Conservation (phyloP, 2,888 invertebrate species). For the Nemotelus pantherinus region DNA sequence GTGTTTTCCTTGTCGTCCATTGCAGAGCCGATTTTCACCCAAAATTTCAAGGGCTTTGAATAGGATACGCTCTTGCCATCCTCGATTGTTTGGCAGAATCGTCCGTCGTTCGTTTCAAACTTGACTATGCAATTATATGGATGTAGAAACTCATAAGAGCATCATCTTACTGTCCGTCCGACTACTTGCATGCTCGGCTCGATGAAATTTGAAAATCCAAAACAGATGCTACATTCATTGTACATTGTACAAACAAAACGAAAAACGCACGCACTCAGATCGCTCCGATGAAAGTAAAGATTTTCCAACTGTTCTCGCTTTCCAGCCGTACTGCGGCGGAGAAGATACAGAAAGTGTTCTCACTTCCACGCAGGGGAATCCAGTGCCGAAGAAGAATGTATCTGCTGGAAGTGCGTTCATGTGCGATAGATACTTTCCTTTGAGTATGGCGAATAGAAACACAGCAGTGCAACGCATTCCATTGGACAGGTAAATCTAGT, state of each 20-base stretch:
- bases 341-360: slow-evolving; percentile 28
- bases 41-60: not conserved
- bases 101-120: not conserved
- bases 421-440: not conserved
- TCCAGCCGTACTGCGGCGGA: not conserved
- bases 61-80: not conserved
- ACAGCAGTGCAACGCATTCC: not conserved
- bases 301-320: slow-evolving; percentile 34
- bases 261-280: not conserved
- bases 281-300: not conserved
- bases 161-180: not conserved
- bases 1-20: slow-evolving; percentile 25
- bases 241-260: not conserved
- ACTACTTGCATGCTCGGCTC: not conserved
- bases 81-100: too few relatives aligned
- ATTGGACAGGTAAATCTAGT: slow-evolving; percentile 11
- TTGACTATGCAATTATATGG: not conserved
- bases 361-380: slow-evolving; percentile 3
- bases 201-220: slow-evolving; percentile 6
- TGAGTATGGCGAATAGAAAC: not conserved
- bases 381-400: not conserved
- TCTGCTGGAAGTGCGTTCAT: slow-evolving; percentile 20
- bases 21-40: not conserved
- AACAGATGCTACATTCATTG: slow-evolving; percentile 23
- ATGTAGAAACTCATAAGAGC: not conserved